A percentile compares a stretch with the other conserved stretches of the same genome.
phyloP scores from a whole-genome alignment of 2,113 vertebrate genomes.

The Ceuthmochares aereus region DNA sequence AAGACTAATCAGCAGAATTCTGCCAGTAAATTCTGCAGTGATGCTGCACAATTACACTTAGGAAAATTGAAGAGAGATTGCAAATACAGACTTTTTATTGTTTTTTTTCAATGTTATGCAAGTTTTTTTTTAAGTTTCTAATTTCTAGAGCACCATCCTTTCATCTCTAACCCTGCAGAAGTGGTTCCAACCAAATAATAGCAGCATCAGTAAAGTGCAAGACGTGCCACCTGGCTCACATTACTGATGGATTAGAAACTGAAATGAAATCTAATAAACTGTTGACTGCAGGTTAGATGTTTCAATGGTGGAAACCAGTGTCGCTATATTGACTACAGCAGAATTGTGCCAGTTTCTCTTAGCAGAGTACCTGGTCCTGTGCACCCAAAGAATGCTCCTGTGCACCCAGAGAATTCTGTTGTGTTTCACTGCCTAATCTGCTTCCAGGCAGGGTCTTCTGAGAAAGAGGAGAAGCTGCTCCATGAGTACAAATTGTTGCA shows the following conservation, averaged over 20 bases:
- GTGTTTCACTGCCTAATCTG: not conserved
- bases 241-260: not conserved
- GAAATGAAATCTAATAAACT: not conserved
- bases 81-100: not conserved
- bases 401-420: not conserved
- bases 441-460: conserved; percentile 79
- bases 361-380: not conserved
- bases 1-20: not conserved
- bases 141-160: not conserved
- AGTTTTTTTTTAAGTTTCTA: not conserved
- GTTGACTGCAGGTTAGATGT: not conserved
- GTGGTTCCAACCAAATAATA: not conserved
- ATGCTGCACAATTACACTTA: not conserved
- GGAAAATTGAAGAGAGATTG: not conserved
- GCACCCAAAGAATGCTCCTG: rapidly evolving
- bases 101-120: not conserved
- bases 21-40: not conserved
- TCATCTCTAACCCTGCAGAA: not conserved
- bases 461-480: conserved; percentile 70
- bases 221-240: not conserved
- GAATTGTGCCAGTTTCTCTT: not conserved
- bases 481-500: conserved; percentile 75
- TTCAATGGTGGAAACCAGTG: not conserved
- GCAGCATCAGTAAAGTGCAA: not conserved
- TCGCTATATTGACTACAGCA: not conserved